A percentile compares a stretch with the other conserved stretches of the same genome.
Conservation (phyloP, 2,797 vertebrate genomes). For the Crocidura indochinensis region DNA sequence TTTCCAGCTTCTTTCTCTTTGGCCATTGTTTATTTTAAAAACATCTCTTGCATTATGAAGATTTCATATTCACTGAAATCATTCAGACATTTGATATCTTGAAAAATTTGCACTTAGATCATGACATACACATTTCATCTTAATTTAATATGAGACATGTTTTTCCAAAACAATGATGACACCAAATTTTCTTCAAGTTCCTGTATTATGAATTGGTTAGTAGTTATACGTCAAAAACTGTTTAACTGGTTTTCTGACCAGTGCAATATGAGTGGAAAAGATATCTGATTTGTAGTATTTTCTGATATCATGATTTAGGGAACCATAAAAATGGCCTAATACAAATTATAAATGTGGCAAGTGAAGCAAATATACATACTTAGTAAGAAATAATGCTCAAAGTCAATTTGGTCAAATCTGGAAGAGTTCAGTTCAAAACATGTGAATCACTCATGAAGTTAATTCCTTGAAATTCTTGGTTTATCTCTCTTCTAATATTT, state of each 20-base stretch:
- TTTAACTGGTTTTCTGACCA: neutral
- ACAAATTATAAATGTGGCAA: neutral
- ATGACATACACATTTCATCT: neutral
- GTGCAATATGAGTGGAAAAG: neutral
- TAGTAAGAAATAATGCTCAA: neutral
- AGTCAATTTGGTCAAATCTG: neutral
- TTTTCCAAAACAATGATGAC: neutral
- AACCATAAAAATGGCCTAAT: neutral
- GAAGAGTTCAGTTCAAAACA: neutral
- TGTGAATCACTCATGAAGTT: neutral
- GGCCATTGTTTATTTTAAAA: neutral
- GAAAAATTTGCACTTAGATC: neutral
- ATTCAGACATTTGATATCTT: neutral
- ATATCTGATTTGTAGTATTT: neutral
- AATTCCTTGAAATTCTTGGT: neutral
- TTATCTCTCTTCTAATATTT: neutral
- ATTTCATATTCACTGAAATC: conserved; percentile 17
- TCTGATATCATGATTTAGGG: neutral
- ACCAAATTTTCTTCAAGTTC: neutral
- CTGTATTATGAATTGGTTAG: neutral
- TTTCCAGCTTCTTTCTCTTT: conserved; percentile 48
- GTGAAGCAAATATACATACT: neutral
- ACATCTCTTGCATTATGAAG: neutral
- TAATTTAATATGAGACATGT: neutral
- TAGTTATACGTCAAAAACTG: neutral